phyloP scores from a whole-genome alignment of 53 echinoderm and acorn worm genomes.

The Echinarachnius parma region DNA sequence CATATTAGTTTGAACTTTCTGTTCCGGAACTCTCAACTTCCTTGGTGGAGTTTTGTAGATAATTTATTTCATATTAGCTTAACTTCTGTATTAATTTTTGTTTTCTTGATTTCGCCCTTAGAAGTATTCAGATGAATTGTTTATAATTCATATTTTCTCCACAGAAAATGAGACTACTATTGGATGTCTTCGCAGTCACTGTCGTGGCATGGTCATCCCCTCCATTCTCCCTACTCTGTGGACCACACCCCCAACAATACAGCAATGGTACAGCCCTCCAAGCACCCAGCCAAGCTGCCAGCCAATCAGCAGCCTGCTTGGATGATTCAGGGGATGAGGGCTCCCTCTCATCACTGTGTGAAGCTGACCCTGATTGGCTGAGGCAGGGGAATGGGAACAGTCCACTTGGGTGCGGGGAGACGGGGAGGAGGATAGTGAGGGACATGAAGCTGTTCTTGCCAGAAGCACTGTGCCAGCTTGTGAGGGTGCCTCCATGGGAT shows the following conservation, averaged over 20 bases:
- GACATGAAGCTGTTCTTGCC: slow-evolving; percentile 4
- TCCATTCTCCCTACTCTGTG: neutral
- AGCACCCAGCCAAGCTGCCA: neutral
- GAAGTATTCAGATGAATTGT: neutral
- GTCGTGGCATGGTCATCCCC: slow-evolving; percentile 16
- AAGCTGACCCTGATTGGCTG: slow-evolving; percentile 31
- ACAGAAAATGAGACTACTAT: slow-evolving; percentile 7
- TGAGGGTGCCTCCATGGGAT: neutral
- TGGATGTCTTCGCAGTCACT: slow-evolving; percentile 10
- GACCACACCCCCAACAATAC: slow-evolving; percentile 20
- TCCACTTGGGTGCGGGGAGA: slow-evolving; percentile 26
- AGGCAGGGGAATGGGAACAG: slow-evolving; percentile 24
- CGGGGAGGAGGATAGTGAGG: slow-evolving; percentile 3
- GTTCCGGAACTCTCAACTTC: neutral
- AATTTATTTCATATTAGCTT: neutral
- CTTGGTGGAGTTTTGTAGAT: neutral
- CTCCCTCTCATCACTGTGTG: neutral
- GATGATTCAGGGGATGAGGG: neutral
- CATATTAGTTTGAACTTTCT: neutral
- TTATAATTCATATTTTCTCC: neutral
- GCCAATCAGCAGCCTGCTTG: neutral
- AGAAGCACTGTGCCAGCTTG: slow-evolving; percentile 13
- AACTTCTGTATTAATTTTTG: no score
- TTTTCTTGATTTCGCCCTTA: no score
- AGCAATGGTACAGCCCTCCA: neutral